Evolutionary conservation across 30 jellyfish, hydroid and myxozoan genomes (phyloP).

Genomic region (Turritopsis dohrnii): DNA sequence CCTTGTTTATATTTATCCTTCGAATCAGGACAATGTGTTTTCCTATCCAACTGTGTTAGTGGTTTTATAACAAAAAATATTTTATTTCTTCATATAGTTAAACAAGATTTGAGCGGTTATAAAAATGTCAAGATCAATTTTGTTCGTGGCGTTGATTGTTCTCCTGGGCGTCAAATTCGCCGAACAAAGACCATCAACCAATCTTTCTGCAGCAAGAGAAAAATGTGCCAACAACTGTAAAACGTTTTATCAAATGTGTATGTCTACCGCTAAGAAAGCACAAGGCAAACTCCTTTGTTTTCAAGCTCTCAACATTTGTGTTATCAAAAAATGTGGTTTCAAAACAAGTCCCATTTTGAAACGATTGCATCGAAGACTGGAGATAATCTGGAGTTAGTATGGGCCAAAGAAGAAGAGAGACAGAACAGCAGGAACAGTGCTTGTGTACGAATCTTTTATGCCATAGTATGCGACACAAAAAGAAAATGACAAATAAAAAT

Average conservation of each 20-base stretch:
- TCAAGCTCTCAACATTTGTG: background rate
- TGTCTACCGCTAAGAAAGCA: background rate
- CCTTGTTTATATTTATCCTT: background rate
- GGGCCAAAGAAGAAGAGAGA: background rate
- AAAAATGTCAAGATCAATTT: background rate
- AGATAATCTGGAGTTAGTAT: background rate
- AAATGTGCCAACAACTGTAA: background rate
- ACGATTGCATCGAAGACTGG: background rate
- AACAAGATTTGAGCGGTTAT: background rate
- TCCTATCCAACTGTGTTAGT: background rate
- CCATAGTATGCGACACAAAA: background rate
- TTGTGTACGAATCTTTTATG: background rate
- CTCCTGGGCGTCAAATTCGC: background rate
- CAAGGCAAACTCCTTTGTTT: background rate
- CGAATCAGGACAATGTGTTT: background rate
- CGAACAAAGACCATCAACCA: background rate
- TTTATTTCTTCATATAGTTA: background rate
- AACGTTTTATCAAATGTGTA: background rate
- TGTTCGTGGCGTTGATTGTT: background rate
- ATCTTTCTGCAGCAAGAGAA: background rate
- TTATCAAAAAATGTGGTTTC: background rate
- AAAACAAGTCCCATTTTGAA: background rate
- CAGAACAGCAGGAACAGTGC: background rate
- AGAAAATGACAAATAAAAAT: background rate
- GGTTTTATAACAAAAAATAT: background rate